Percentiles rank a stretch among this genome's conserved stretches.
These are phyloP conservation scores for Mastomys coucha DNA, from an alignment of 2,113 vertebrate genomes.

Conservation along the genomic window DNA sequence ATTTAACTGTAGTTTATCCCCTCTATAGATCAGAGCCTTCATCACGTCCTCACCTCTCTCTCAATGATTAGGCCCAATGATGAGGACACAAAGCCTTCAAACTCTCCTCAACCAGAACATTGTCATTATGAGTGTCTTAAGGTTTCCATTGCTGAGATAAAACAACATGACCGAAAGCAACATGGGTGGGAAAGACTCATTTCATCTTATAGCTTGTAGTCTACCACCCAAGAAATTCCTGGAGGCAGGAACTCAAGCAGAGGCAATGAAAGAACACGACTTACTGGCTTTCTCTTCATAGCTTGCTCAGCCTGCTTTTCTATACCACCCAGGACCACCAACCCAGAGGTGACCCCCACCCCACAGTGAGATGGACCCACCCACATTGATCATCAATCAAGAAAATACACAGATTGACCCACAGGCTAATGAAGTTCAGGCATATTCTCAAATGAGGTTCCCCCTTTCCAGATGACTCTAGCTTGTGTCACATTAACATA, in stretches of 20 bases:
- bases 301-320: neutral
- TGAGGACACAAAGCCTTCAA: neutral
- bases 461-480: neutral
- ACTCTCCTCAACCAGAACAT: neutral
- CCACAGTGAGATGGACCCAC: neutral
- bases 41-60: neutral
- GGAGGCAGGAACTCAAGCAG: neutral
- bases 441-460: neutral
- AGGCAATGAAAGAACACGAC: neutral
- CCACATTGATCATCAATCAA: neutral
- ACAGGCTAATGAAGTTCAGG: neutral
- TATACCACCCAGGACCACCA: neutral
- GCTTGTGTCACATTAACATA: neutral
- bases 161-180: no score
- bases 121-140: neutral
- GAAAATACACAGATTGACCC: neutral
- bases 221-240: neutral
- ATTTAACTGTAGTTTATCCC: neutral
- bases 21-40: no score
- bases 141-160: neutral
- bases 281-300: neutral
- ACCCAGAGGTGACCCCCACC: no score
- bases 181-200: no score
- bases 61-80: no score
- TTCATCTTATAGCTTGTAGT: neutral